Base-by-base conservation (phyloP, 2,797 vertebrate species). In the Hydrocynus forskahlii region DNA sequence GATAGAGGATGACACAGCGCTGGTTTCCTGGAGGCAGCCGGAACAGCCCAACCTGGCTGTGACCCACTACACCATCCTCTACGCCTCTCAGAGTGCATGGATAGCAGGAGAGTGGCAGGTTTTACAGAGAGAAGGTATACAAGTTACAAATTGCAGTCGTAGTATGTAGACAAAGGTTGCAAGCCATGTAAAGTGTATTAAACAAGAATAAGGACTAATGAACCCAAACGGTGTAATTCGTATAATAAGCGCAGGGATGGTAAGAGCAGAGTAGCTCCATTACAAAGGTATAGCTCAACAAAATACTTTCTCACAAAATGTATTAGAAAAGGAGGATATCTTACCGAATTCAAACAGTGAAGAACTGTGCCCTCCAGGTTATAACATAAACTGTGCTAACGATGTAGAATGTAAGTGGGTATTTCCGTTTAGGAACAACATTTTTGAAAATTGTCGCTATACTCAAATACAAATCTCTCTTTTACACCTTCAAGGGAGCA, bases 11-110 rank as follows among this genome's bases (percentile, higher is more conserved):
- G 95, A 95, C 88, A 98, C 97, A 0, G 98, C 97, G 60, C 91
- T 99, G 91, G 95, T 99, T 86, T 99, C 98, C 57, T 99, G 98
- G 98, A 96, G 95, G 87, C 95, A 96, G 54, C 97, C 97, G 0
- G 93, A 93, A 0, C 95, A 97, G 63, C 91, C 93, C 57, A 95
- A 94, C 17, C 90, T 95, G 7, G 88, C 93, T 4, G 93, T 99
- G 59, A 97, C 96, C 0, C 95, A 92, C 60, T 99, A 99, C 16
- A 99, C 96, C 12, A 95, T 99, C 88, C 89, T 98, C 43, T 99
- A 98, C 0, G 95, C 97, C 0, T 95, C 96, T 7, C 95, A 96
- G 85, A 95, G 93, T 83, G 94, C 96, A 75, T 97, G 97, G 97
- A 78, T 96, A 83, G 92, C 94, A 0, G 97, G 96, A 78, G 94